A percentile compares a stretch with the other conserved stretches of the same genome.
These are phyloP conservation scores for Cheilosia scutellata DNA, from an alignment of 2,888 invertebrate species.

Conservation along the genomic window DNA sequence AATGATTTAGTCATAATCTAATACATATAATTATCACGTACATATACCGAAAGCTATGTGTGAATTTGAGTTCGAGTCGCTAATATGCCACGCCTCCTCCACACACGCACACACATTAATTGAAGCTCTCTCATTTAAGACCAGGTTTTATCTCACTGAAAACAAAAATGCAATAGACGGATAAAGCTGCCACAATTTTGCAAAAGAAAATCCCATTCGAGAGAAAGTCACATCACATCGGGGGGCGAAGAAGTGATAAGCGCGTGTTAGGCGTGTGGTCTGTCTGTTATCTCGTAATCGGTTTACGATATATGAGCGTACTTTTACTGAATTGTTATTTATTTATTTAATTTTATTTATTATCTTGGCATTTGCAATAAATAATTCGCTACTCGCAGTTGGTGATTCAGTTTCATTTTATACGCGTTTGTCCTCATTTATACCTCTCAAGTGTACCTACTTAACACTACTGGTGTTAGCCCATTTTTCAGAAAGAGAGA, in stretches of 20 bases:
- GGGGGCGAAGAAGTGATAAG: background rate
- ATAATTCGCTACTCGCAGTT: slow-evolving; percentile 21
- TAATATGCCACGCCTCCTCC: slow-evolving; percentile 35
- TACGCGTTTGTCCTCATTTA: background rate
- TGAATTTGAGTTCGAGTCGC: slow-evolving; percentile 1
- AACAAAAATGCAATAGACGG: background rate
- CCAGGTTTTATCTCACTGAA: slow-evolving; percentile 1
- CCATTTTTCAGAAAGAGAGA: slow-evolving; percentile 13
- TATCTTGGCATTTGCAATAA: slow-evolving; percentile 34
- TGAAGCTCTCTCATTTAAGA: slow-evolving; percentile 7
- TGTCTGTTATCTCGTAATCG: slow-evolving; percentile 43
- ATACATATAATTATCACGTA: slow-evolving; percentile 20
- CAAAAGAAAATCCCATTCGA: slow-evolving; percentile 4
- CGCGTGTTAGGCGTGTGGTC: slow-evolving; percentile 57
- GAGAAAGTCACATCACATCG: background rate
- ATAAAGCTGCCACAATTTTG: background rate
- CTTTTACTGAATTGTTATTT: slow-evolving; percentile 13
- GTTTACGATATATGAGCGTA: slow-evolving; percentile 25
- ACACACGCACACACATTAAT: background rate
- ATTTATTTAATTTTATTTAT: slow-evolving; percentile 31
- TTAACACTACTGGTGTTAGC: background rate
- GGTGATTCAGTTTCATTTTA: slow-evolving; percentile 30
- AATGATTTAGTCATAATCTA: slow-evolving; percentile 34
- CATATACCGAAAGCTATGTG: background rate
- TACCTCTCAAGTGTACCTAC: background rate